Evolutionary conservation across 2,113 vertebrate genomes (phyloP).

Genomic region (Dasyornis broadbenti): DNA sequence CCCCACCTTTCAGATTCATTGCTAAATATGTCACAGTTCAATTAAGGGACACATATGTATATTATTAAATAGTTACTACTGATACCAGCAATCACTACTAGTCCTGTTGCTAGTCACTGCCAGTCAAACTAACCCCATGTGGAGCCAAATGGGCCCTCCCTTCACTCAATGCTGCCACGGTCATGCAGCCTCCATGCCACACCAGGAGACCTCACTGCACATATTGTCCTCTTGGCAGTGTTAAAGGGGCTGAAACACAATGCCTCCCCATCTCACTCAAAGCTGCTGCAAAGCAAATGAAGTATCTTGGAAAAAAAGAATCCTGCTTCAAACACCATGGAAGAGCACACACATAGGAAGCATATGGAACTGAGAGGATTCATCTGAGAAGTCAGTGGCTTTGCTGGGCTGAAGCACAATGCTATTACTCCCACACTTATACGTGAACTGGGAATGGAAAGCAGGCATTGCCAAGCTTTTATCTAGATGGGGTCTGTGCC

Average conservation of each 20-base stretch:
- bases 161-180: rapidly evolving
- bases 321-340: background rate
- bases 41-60: background rate
- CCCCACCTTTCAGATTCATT: background rate
- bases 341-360: background rate
- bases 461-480: background rate
- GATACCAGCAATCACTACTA: background rate
- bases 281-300: background rate
- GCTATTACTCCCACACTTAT: background rate
- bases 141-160: background rate
- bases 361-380: background rate
- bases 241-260: background rate
- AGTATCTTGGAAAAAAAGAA: background rate
- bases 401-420: background rate
- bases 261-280: background rate
- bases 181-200: background rate
- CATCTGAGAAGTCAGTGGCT: background rate
- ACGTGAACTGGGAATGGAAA: background rate
- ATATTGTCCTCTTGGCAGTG: background rate
- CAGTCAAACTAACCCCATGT: background rate
- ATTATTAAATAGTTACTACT: background rate
- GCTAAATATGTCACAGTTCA: background rate
- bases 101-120: background rate
- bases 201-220: background rate
- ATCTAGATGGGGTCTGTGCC: background rate